These are phyloP conservation scores for Micromussa lordhowensis DNA, from an alignment of 92 coral and sea anemone genomes.

Conservation along the genomic window DNA sequence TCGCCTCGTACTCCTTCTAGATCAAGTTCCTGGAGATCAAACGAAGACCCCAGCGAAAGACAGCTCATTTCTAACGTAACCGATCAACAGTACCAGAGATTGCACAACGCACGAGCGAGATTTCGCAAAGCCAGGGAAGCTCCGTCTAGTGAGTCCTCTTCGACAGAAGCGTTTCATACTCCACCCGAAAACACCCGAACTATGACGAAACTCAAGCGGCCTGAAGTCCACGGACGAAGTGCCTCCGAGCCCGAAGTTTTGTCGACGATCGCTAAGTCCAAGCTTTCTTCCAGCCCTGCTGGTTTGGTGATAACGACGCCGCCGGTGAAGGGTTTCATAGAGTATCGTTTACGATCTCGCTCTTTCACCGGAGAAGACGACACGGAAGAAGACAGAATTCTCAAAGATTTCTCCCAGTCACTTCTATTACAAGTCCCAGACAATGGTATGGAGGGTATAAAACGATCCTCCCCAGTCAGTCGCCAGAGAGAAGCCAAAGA, in stretches of 20 bases:
- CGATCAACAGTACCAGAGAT: slow-evolving; percentile 47
- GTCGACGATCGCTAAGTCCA: slow-evolving; percentile 21
- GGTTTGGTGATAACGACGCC: slow-evolving; percentile 81
- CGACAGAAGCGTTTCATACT: slow-evolving; percentile 22
- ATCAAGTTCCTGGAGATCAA: slow-evolving; percentile 62
- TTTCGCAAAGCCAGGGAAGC: slow-evolving; percentile 41
- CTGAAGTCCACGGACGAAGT: slow-evolving; percentile 68
- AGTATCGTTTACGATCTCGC: slow-evolving; percentile 37
- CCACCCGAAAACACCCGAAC: slow-evolving; percentile 21
- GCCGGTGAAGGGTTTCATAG: slow-evolving; percentile 48
- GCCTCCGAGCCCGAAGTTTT: slow-evolving; percentile 52
- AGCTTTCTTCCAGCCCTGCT: slow-evolving; percentile 63
- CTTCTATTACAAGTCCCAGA: slow-evolving; percentile 27
- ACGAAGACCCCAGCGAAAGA: slow-evolving; percentile 42
- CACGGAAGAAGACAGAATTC: not conserved
- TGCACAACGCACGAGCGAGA: slow-evolving; percentile 56
- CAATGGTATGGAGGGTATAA: not conserved
- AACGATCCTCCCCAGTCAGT: not conserved
- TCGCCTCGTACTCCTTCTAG: slow-evolving; percentile 53
- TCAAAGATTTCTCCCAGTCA: slow-evolving; percentile 13
- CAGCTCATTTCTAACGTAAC: slow-evolving; percentile 24
- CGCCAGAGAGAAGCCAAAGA: not conserved
- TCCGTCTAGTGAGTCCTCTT: slow-evolving; percentile 37
- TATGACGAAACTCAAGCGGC: slow-evolving; percentile 28
- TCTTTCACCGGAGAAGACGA: slow-evolving; percentile 27